These are phyloP conservation scores for Fringilla coelebs DNA, from an alignment of 2,797 vertebrate species.

Conservation along the genomic window DNA sequence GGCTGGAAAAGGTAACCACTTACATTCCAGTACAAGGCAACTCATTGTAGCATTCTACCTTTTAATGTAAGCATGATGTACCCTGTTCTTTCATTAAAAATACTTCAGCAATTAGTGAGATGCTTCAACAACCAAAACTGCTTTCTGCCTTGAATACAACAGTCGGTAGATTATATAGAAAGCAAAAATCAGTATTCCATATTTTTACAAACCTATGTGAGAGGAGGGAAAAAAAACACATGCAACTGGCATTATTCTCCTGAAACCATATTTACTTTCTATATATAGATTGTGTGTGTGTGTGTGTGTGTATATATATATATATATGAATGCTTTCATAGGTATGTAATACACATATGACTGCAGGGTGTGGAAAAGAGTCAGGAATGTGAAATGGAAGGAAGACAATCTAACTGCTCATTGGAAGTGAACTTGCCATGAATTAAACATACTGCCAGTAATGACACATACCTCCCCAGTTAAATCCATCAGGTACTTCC, in stretches of 20 bases:
- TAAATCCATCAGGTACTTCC: neutral
- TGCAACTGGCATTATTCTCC: neutral
- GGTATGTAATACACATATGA: neutral
- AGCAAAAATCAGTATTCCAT: constrained; percentile 3
- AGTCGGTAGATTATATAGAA: constrained; percentile 5
- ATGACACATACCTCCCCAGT: neutral
- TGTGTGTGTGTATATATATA: neutral
- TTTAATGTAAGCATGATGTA: constrained; percentile 12
- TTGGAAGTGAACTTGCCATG: neutral
- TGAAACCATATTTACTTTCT: neutral
- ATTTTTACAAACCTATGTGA: neutral
- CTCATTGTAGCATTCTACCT: constrained; percentile 14
- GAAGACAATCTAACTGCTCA: neutral
- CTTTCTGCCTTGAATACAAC: constrained; percentile 19
- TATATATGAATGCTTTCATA: neutral
- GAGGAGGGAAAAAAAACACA: neutral
- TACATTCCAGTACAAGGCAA: constrained; percentile 26
- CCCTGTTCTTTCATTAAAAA: constrained; percentile 24
- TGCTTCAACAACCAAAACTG: neutral
- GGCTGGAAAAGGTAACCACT: constrained; percentile 50
- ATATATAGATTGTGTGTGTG: neutral
- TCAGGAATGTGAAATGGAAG: neutral
- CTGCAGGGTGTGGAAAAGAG: neutral
- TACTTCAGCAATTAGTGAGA: neutral
- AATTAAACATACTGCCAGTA: neutral